These are phyloP conservation scores for Nomada goodeniana DNA, from an alignment of 2,888 invertebrate genomes.

Conservation along the genomic window DNA sequence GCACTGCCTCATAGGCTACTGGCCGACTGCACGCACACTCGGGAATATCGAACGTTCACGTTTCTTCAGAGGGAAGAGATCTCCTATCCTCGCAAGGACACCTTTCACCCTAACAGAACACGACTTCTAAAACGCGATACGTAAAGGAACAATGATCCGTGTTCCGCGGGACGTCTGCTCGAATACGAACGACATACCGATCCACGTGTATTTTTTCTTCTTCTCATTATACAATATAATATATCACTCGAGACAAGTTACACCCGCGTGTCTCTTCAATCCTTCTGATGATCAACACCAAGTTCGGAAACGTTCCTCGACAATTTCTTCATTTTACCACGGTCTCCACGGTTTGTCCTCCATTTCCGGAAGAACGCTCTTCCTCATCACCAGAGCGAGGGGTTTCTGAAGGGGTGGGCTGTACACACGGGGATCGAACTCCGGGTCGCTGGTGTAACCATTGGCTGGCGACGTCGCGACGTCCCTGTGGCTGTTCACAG, in stretches of 20 bases:
- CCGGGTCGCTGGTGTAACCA: slow-evolving; percentile 82
- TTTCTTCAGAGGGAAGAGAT: slow-evolving; percentile 24
- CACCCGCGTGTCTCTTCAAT: slow-evolving; percentile 8
- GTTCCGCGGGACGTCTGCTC: slow-evolving; percentile 44
- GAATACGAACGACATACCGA: slow-evolving; percentile 29
- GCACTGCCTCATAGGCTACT: slow-evolving; percentile 80
- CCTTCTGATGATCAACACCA: neutral
- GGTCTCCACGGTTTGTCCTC: slow-evolving; percentile 94
- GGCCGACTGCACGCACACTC: slow-evolving; percentile 73
- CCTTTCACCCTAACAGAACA: slow-evolving; percentile 8
- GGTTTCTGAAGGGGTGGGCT: slow-evolving; percentile 86
- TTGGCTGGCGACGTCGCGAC: slow-evolving; percentile 84
- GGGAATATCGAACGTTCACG: slow-evolving; percentile 51
- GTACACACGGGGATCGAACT: slow-evolving; percentile 82
- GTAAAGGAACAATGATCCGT: slow-evolving; percentile 61
- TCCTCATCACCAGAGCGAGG: slow-evolving; percentile 90
- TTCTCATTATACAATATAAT: slow-evolving; percentile 5
- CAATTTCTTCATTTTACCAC: slow-evolving; percentile 85
- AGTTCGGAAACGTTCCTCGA: neutral
- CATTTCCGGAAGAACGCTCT: slow-evolving; percentile 85
- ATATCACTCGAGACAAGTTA: slow-evolving; percentile 50
- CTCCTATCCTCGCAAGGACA: slow-evolving; percentile 44
- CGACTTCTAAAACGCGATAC: slow-evolving; percentile 47
- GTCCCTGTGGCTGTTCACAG: slow-evolving; percentile 84
- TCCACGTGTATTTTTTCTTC: slow-evolving; percentile 40